Percentiles rank a stretch among this genome's conserved stretches.
Evolutionary conservation across 2,797 vertebrate species (phyloP).

Genomic region (Sebastes trivittatus): DNA sequence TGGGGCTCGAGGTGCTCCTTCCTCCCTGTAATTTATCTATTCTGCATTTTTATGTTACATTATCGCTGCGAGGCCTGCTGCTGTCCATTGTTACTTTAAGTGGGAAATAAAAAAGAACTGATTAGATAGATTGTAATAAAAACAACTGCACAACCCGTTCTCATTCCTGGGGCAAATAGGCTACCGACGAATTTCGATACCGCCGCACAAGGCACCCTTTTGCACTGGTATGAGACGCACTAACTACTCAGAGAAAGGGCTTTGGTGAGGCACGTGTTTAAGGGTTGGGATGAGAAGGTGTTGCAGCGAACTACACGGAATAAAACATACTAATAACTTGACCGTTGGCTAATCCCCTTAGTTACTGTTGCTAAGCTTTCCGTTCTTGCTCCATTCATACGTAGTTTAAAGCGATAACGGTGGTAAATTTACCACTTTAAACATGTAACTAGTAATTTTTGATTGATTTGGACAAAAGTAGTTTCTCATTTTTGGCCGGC

Average conservation of each 20-base stretch:
- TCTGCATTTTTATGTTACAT: slow-evolving; percentile 45
- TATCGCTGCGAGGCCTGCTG: neutral
- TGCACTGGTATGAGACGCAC: too few species aligned
- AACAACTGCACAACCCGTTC: too few species aligned
- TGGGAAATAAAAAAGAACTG: neutral
- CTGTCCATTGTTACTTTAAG: slow-evolving; percentile 12
- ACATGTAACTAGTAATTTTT: neutral
- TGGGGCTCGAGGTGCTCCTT: slow-evolving; percentile 16
- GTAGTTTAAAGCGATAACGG: neutral
- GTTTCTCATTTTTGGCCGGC: too few species aligned
- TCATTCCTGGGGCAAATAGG: too few species aligned
- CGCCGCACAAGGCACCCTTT: too few species aligned
- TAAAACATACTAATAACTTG: neutral
- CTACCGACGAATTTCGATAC: too few species aligned
- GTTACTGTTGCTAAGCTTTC: neutral
- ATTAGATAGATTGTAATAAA: slow-evolving; percentile 5
- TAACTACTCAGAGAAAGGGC: too few species aligned
- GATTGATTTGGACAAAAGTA: too few species aligned
- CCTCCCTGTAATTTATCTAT: neutral
- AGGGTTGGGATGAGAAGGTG: too few species aligned
- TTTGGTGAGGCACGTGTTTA: too few species aligned
- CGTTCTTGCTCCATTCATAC: neutral
- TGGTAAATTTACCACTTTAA: neutral
- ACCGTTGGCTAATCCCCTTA: neutral
- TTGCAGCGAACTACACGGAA: too few species aligned